Evolutionary conservation across 2,797 vertebrate genomes (phyloP).

Genomic region (Sphaeramia orbicularis): DNA sequence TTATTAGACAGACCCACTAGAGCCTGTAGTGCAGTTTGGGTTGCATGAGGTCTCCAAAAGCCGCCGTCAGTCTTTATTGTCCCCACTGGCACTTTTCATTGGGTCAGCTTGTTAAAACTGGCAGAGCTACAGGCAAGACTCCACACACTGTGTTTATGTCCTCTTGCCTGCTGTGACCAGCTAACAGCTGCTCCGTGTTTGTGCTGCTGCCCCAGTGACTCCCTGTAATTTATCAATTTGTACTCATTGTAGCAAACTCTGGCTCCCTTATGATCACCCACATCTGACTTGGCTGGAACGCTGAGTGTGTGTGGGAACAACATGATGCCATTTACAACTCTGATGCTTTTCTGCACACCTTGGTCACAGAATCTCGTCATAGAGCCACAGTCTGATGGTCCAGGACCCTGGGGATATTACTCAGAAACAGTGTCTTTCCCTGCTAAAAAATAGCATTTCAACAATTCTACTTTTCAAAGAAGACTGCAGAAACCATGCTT

Average conservation of each 20-base stretch:
- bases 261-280: not conserved
- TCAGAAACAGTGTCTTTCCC: too few relatives aligned
- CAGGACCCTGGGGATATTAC: too few relatives aligned
- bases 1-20: not conserved
- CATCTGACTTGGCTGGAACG: not conserved
- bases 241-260: constrained; percentile 11
- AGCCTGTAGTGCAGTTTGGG: not conserved
- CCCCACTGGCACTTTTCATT: not conserved
- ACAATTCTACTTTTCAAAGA: too few relatives aligned
- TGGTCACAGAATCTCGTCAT: too few relatives aligned
- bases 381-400: too few relatives aligned
- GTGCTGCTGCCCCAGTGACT: constrained; percentile 15
- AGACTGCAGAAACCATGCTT: too few relatives aligned
- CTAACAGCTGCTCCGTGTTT: constrained; percentile 5
- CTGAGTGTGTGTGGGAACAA: not conserved
- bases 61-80: not conserved
- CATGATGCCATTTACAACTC: not conserved
- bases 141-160: constrained; percentile 7
- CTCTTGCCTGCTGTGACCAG: constrained; percentile 6
- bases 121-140: constrained; percentile 6
- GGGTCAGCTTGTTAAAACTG: constrained; percentile 6
- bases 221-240: constrained; percentile 24
- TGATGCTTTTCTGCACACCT: too few relatives aligned
- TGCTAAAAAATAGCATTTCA: too few relatives aligned
- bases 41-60: not conserved